A percentile compares a stretch with the other conserved stretches of the same genome.
Evolutionary conservation across 2,113 vertebrate species (phyloP).

Genomic region (Psettodes erumei): DNA sequence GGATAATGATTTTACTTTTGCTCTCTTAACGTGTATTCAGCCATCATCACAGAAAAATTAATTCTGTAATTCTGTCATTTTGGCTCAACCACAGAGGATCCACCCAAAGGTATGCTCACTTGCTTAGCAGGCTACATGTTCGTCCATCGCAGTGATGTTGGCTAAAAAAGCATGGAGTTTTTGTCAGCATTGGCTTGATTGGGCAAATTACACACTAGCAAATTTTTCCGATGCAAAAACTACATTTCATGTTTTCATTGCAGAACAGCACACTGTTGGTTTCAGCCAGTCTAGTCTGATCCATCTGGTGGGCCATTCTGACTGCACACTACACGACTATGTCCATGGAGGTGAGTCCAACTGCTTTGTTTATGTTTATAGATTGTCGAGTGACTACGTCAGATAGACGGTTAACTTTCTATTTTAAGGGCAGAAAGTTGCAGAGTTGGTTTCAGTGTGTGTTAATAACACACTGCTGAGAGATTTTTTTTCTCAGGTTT

Average conservation of each 20-base stretch:
- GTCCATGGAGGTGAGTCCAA: constrained; percentile 91
- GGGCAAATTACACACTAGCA: background rate
- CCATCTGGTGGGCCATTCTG: constrained; percentile 93
- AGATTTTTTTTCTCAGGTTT: background rate
- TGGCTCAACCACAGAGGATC: constrained; percentile 78
- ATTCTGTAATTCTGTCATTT: constrained; percentile 32
- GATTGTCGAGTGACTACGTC: background rate
- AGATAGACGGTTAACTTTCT: background rate
- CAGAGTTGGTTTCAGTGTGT: background rate
- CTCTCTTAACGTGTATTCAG: background rate
- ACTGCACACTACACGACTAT: constrained; percentile 92
- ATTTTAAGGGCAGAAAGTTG: background rate
- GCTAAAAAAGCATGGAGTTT: background rate
- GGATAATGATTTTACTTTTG: background rate
- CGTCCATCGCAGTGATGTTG: background rate
- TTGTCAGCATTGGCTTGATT: background rate
- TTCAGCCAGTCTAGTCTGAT: constrained; percentile 97
- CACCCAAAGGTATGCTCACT: constrained; percentile 81
- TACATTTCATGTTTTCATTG: constrained; percentile 29
- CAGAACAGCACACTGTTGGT: constrained; percentile 90
- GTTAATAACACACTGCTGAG: background rate
- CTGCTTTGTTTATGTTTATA: background rate
- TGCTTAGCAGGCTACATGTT: constrained; percentile 1
- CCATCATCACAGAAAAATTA: background rate
- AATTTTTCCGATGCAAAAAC: background rate